Evolutionary conservation across 2,797 vertebrate genomes (phyloP), one percentile per base, ranked within the genome.

Genomic region (Mastacembelus armatus): DNA sequence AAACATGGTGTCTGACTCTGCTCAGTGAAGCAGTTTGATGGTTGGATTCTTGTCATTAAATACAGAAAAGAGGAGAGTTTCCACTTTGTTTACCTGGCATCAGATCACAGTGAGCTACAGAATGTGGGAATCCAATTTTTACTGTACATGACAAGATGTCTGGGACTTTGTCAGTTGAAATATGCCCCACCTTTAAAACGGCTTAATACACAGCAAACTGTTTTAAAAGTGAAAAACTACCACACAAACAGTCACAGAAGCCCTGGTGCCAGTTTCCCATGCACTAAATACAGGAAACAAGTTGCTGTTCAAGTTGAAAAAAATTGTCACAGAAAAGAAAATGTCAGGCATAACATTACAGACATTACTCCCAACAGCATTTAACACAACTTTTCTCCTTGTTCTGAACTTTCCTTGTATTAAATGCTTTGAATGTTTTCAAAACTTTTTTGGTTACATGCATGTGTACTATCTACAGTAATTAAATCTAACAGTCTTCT

Each of bases 1-100:
- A n/a, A n/a, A n/a, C n/a, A n/a, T n/a, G n/a, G n/a, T n/a, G n/a
- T n/a, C n/a, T n/a, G n/a, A n/a, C n/a, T n/a, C n/a, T n/a, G n/a
- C n/a, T n/a, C n/a, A n/a, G 21, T 32, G 10, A 22, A 40, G 7
- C n/a, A 32, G 14, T 36, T n/a, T n/a, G n/a, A n/a, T n/a, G n/a
- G n/a, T 36, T 8, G 32, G 32, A 36, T 52, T 26, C 30, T 61
- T 67, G 50, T 7, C 22, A 33, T 36, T 62, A 7, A 54, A 56
- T 40, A 19, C 42, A n/a, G 2, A 54, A 44, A 40, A 33, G 8
- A 19, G 11, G 18, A 22, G 15, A 47, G 39, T 16, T 39, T 22
- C 49, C 12, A 27, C 24, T 56, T 62, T 24, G 27, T 51, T 48
- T 19, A 7, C 47, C 59, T 55, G 43, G 15, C 51, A 40, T 42